Conservation (phyloP, 2,113 vertebrate species). For the Oenanthe melanoleuca region DNA sequence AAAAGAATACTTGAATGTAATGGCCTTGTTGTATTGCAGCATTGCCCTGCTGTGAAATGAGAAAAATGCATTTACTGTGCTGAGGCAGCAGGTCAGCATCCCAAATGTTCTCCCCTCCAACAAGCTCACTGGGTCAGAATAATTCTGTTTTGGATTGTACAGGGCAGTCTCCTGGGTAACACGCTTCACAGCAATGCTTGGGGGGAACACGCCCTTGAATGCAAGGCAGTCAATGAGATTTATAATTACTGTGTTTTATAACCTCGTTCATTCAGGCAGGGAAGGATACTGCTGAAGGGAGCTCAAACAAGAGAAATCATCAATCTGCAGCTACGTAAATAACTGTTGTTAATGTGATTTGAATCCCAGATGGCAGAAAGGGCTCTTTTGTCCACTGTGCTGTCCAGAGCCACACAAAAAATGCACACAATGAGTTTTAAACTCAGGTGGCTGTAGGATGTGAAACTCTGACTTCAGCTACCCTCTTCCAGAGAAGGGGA, state of each 20-base stretch:
- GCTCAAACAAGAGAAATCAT: neutral
- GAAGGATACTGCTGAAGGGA: neutral
- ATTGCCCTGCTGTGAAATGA: conserved; percentile 37
- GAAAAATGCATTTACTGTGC: conserved; percentile 37
- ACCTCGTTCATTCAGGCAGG: conserved; percentile 43
- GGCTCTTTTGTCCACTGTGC: neutral
- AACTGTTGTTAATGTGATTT: neutral
- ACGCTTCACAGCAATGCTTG: neutral
- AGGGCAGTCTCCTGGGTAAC: conserved; percentile 56
- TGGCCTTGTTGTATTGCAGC: neutral
- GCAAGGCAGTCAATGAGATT: conserved; percentile 60
- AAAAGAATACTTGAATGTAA: neutral
- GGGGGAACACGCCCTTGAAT: conserved; percentile 42
- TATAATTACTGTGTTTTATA: conserved; percentile 56
- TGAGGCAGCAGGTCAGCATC: conserved; percentile 37
- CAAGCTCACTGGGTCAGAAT: conserved; percentile 53
- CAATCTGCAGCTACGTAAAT: neutral
- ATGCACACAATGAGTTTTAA: neutral
- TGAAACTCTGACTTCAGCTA: neutral
- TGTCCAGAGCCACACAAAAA: neutral
- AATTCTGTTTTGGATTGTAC: conserved; percentile 56
- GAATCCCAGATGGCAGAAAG: conserved; percentile 1
- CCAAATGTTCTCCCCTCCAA: conserved; percentile 28
- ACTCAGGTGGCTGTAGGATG: neutral
- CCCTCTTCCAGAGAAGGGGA: neutral